Evolutionary conservation across 2,797 vertebrate species (phyloP).

Genomic region (Alcedo atthis): DNA sequence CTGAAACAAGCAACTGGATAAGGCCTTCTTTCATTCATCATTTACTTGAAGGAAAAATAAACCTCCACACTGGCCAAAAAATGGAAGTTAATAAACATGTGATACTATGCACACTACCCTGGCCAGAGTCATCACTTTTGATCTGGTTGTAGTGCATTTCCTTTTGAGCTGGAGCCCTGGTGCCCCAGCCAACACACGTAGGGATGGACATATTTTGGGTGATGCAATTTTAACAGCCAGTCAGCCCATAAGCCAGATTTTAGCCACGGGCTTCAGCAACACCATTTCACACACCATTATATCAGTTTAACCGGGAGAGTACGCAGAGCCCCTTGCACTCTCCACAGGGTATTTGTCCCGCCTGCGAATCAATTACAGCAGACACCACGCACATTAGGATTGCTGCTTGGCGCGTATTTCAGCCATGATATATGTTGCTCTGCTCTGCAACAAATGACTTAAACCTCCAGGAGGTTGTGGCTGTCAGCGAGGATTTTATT

Average conservation of each 20-base stretch:
- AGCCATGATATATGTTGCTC: constrained; percentile 70
- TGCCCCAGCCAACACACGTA: not conserved
- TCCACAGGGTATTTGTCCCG: constrained; percentile 69
- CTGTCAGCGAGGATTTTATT: constrained; percentile 70
- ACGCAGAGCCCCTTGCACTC: constrained; percentile 44
- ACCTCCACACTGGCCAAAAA: constrained; percentile 45
- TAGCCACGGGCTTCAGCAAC: constrained; percentile 41
- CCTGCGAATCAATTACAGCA: constrained; percentile 75
- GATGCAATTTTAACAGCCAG: not conserved
- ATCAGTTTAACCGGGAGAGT: constrained; percentile 51
- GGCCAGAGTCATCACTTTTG: constrained; percentile 40
- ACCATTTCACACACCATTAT: constrained; percentile 67
- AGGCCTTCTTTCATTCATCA: constrained; percentile 44
- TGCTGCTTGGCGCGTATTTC: constrained; percentile 67
- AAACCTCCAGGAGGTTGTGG: constrained; percentile 69
- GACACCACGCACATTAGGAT: constrained; percentile 63
- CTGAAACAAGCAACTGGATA: constrained; percentile 11
- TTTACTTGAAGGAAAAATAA: constrained; percentile 56
- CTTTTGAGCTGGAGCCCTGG: constrained; percentile 40
- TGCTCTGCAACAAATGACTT: constrained; percentile 61
- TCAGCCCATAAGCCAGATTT: constrained; percentile 34
- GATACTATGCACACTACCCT: constrained; percentile 32
- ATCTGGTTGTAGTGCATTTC: constrained; percentile 64
- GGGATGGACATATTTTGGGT: not conserved
- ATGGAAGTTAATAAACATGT: not conserved